Percentiles rank a stretch among this genome's conserved stretches.
Conservation (phyloP, 2,888 invertebrate species). For the Nymphalis urticae region DNA sequence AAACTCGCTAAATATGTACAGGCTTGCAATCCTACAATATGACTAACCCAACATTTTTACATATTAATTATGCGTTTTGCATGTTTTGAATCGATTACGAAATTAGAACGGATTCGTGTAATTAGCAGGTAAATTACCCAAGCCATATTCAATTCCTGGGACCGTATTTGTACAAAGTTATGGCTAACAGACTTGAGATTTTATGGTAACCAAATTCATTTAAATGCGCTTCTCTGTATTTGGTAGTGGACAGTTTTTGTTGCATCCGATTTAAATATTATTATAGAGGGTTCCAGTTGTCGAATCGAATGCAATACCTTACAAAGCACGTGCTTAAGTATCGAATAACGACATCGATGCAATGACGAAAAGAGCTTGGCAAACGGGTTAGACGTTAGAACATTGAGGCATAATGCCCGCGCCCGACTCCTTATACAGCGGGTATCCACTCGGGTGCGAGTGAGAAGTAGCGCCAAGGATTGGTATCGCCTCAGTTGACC, state of each 20-base stretch:
- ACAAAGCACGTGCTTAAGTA: constrained; percentile 58
- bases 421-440: constrained; percentile 55
- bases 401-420: constrained; percentile 57
- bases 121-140: constrained; percentile 34
- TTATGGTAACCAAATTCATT: constrained; percentile 60
- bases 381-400: constrained; percentile 23
- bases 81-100: constrained; percentile 31
- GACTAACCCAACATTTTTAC: constrained; percentile 10
- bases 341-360: constrained; percentile 57
- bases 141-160: constrained; percentile 26
- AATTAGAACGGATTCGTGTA: constrained; percentile 39
- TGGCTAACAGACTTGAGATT: constrained; percentile 51
- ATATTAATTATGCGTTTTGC: constrained; percentile 14
- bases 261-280: constrained; percentile 63
- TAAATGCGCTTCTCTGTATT: constrained; percentile 58
- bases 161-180: constrained; percentile 35
- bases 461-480: constrained; percentile 55
- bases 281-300: constrained; percentile 66
- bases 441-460: constrained; percentile 57
- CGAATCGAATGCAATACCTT: constrained; percentile 55
- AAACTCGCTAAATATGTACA: constrained; percentile 54
- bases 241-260: constrained; percentile 57
- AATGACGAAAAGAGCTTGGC: constrained; percentile 59
- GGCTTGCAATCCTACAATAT: constrained; percentile 42
- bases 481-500: constrained; percentile 62